Conservation (phyloP, 2,888 invertebrate genomes). For the Nemoura dubitans region DNA sequence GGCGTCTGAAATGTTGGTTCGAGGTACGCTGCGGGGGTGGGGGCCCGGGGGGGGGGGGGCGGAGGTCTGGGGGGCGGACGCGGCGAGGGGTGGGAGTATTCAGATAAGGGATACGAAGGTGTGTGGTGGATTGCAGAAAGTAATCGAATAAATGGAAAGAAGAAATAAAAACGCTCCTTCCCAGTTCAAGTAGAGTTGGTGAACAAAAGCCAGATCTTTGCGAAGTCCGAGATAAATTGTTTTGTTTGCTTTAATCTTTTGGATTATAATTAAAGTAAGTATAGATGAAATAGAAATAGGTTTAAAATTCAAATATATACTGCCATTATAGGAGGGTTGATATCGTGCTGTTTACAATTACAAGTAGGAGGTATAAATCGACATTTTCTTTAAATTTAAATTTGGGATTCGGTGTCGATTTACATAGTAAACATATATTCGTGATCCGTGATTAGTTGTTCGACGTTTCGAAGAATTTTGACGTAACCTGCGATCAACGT, state of each 20-base stretch:
- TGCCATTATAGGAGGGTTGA: no score
- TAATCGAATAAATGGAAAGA: conserved; percentile 48
- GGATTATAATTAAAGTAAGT: not conserved
- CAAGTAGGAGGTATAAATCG: no score
- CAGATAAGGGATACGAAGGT: conserved; percentile 33
- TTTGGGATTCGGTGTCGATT: no score
- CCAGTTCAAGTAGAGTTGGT: not conserved
- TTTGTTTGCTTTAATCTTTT: not conserved
- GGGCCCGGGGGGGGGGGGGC: not conserved
- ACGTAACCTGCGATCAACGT: no score
- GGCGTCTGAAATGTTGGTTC: conserved; percentile 28
- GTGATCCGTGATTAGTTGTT: no score
- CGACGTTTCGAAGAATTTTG: no score
- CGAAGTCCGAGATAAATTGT: conserved; percentile 7
- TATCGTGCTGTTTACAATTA: no score
- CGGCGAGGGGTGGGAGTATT: not conserved
- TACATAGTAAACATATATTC: no score
- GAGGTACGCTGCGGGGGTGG: conserved; percentile 33
- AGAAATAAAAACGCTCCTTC: conserved; percentile 39
- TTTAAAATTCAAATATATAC: not conserved
- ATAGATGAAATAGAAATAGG: not conserved
- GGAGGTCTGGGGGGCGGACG: not conserved
- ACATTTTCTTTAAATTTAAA: no score
- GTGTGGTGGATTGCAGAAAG: conserved; percentile 38
- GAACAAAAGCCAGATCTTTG: conserved; percentile 35